Conservation (phyloP, 2,888 invertebrate genomes). For the Tetranychus truncatus region DNA sequence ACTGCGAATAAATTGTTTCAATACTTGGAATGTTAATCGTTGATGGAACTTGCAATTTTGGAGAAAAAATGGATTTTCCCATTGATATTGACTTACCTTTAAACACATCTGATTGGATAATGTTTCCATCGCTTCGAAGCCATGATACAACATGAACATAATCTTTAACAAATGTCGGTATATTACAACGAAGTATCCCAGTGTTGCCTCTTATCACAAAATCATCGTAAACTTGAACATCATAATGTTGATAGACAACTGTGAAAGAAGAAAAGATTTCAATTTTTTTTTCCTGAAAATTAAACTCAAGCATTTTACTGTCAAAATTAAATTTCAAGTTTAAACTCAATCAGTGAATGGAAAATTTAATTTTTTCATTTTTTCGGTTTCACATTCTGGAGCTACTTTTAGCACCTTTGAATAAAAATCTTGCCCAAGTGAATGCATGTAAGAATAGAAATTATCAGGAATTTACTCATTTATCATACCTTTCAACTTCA, state of each 20-base stretch:
- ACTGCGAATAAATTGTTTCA: no score
- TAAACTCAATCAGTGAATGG: no score
- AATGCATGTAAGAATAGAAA: no score
- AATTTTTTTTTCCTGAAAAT: background rate
- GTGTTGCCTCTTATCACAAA: conserved; percentile 36
- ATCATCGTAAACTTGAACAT: conserved; percentile 34
- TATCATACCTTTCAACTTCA: background rate
- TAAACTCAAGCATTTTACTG: no score
- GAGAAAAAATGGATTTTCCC: no score
- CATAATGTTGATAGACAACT: conserved; percentile 32
- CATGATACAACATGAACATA: conserved; percentile 73
- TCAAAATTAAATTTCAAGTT: no score
- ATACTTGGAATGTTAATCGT: no score
- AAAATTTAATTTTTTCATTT: no score
- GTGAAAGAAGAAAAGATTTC: background rate
- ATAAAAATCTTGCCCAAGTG: no score
- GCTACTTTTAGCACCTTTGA: no score
- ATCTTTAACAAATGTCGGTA: conserved; percentile 68
- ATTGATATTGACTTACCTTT: conserved; percentile 22
- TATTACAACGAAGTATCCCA: conserved; percentile 47
- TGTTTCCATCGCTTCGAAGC: conserved; percentile 43
- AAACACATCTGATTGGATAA: conserved; percentile 24
- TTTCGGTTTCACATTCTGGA: no score
- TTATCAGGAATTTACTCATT: background rate
- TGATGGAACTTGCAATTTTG: no score